Evolutionary conservation across 1,140 invertebrate species (phyloP), one percentile per base, ranked within the genome.

Genomic region (Harpegnathos saltator): DNA sequence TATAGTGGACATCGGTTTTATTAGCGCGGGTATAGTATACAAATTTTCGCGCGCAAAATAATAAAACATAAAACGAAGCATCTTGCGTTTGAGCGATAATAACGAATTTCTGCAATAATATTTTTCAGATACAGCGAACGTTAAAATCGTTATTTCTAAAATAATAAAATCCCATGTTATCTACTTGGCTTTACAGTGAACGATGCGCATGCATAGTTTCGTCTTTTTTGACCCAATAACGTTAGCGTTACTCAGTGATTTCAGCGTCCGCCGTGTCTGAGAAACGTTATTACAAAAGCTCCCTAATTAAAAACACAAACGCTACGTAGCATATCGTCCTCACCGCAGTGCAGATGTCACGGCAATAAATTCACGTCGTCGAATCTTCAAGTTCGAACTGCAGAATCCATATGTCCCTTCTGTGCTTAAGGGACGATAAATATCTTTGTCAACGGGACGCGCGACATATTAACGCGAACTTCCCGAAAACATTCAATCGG

Each of bases 401-500:
- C 22, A 5, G 38, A 11, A n/a, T 24, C 17, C 38, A 22, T 17
- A 38, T 54, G 56, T 44, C 33, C 54, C 61, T 65, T 68, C 14
- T 50, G 24, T 38, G 66, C 22, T 54, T 14, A 44, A 56, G n/a
- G 29, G 38, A 38, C 38, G 17, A 19, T 68, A 33, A 17, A 15
- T 68, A 33, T 54, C 22, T n/a, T 2, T 61, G 26, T 15, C 3
- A 24, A 54, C 15, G 26, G 4, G 68, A 68, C n/a, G 33, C 54
- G 22, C n/a, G n/a, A n/a, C n/a, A n/a, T 17, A 69, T 68, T 68
- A 68, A 44, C 15, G 48, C 48, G 24, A 44, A 38, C 65, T 58
- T 38, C 33, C 17, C 26, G 11, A 50, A 61, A 59, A 62, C 44
- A 74, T 82, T 82, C 71, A 74, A 72, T 82, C 75, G 71, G 0